Base-by-base conservation (phyloP, 1,140 invertebrate species). In the Nasonia vitripennis region DNA sequence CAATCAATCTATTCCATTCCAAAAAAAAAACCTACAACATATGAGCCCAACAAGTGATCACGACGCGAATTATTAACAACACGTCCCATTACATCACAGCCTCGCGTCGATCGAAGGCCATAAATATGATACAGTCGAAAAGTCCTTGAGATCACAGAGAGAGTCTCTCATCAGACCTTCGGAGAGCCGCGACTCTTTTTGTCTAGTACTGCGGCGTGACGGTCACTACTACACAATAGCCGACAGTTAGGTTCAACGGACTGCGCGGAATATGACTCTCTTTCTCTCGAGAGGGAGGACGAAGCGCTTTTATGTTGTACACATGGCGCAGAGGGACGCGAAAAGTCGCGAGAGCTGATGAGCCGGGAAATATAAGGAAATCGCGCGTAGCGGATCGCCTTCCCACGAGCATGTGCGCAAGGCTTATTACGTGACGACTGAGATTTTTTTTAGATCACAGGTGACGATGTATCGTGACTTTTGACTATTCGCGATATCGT, bases 181-280 rank as follows among this genome's bases (percentile, higher is more conserved):
- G 17, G 7, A 55, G 12, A 7, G 14, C 6, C 20, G 55, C 55
- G 55, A 62, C 55, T 62, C 55, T 62, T 62, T 62, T 62, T 62
- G 55, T n/a, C 55, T 62, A 62, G 55, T 7, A n/a, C 55, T 62
- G 17, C 20, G 4, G 17, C 5, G 55, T 6, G 55, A 62, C 55
- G 55, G 55, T 62, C 55, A 62, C 55, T 62, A 84, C 68, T 87
- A 62, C 62, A 89, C 88, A 90, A 89, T 89, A 85, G 84, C 71
- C 74, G 83, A 92, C 91, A 91, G 91, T 92, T 92, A 92, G 90
- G 91, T 92, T 92, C 91, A 91, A 90, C 79, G 91, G 84, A 90
- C 90, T 86, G 48, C 45, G 68, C 86, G 70, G 83, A 87, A 86
- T 87, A 87, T 86, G 83, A 82, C 73, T 86, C 75, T 81, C 55